Percentiles rank a stretch among this genome's conserved stretches.
Evolutionary conservation across 2,113 vertebrate genomes (phyloP).

Genomic region (Chamaea fasciata): DNA sequence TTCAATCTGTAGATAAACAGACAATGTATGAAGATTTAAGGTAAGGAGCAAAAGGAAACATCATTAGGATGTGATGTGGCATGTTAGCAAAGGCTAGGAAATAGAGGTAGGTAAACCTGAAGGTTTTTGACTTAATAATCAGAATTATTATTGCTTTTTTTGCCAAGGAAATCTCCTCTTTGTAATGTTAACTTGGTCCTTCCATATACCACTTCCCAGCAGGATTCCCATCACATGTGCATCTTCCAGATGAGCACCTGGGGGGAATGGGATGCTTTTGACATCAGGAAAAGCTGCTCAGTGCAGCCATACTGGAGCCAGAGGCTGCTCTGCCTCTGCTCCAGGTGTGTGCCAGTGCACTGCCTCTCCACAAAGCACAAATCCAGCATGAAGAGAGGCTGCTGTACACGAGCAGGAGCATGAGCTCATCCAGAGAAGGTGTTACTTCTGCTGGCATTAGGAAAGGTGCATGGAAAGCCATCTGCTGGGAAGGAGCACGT

Average conservation of each 20-base stretch:
- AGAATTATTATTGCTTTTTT: background rate
- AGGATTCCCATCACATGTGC: background rate
- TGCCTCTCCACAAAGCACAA: background rate
- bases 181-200: background rate
- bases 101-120: background rate
- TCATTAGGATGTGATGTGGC: background rate
- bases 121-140: background rate
- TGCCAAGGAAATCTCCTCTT: background rate
- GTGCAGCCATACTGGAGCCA: accelerated
- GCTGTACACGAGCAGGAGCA: background rate
- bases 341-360: background rate
- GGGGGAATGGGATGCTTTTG: background rate
- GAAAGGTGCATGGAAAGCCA: conserved; percentile 66
- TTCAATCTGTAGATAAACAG: background rate
- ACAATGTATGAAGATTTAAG: background rate
- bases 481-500: conserved; percentile 7
- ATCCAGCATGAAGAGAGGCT: background rate
- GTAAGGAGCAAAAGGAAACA: background rate
- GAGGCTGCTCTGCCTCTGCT: background rate
- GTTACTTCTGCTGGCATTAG: conserved; percentile 62
- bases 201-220: background rate
- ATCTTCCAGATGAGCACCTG: background rate
- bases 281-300: background rate
- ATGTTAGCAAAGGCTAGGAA: background rate
- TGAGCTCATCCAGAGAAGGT: background rate